Evolutionary conservation across 2,113 vertebrate genomes (phyloP), one percentile per base, ranked within the genome.

Genomic region (Catharus minimus): DNA sequence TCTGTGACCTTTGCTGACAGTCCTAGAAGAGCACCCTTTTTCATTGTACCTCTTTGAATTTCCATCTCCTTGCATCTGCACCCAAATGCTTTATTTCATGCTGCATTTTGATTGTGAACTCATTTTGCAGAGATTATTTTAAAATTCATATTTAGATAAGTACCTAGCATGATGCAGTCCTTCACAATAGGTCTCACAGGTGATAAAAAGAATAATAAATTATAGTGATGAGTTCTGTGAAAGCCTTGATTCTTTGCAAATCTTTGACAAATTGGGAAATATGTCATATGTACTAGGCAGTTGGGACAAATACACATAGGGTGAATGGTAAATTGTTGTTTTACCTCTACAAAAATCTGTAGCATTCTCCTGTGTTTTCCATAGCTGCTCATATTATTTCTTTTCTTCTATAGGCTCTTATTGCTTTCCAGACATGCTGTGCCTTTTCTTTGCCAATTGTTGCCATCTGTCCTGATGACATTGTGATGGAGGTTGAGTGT

Each of bases 391-490:
- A 79, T 81, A 72, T 75, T 87, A 80, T 86, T 92, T 88, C 92
- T 93, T 94, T 94, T 92, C 90, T 95, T 95, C 92, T 94, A 94
- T 94, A 95, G 90, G 83, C 84, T 95, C 89, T 94, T 92, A 90
- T 11, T 93, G 86, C 90, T 95, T 92, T 94, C 83, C 86, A 95
- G 83, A 84, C 94, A 96, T 93, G 92, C 92, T 94, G 88, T 91
- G 84, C 66, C 87, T 95, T 84, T 80, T 86, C 92, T 95, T 96
- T 97, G 95, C 94, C 96, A 96, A 95, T 92, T 93, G 94, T 92
- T 94, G 87, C 95, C 95, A 95, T 96, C 95, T 97, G 94, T 97
- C 93, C 94, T 94, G 90, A 95, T 96, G 95, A 96, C 95, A 96
- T 88, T 88, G 93, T 90, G 95, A 96, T 92, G 85, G 95, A 95